Conservation (phyloP, 2,888 invertebrate genomes). For the Bibio marci region DNA sequence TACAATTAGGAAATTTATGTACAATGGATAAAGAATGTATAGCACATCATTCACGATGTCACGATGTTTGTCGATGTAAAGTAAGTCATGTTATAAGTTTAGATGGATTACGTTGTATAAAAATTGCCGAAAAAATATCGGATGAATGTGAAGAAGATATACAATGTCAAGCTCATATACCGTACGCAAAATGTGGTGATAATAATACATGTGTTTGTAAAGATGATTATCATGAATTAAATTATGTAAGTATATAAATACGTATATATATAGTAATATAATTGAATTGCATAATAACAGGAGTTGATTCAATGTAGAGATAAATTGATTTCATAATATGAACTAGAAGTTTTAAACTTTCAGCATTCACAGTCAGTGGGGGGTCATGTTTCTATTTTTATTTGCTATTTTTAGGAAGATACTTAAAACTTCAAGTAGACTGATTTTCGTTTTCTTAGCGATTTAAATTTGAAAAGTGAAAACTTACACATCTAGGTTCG, state of each 20-base stretch:
- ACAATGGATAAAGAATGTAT: conserved; percentile 22
- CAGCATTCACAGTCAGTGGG: too few species aligned
- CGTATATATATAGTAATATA: neutral
- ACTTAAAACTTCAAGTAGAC: too few species aligned
- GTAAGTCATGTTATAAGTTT: conserved; percentile 19
- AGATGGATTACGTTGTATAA: conserved; percentile 19
- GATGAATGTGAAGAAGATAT: conserved; percentile 11
- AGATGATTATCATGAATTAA: conserved; percentile 10
- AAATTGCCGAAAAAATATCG: conserved; percentile 10
- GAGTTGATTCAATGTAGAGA: too few species aligned
- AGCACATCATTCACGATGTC: conserved; percentile 20
- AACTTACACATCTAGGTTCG: too few species aligned
- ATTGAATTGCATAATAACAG: too few species aligned
- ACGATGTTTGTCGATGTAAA: conserved; percentile 20
- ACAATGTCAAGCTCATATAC: conserved; percentile 10
- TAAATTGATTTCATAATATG: too few species aligned
- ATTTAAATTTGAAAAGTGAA: too few species aligned
- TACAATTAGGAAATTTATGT: conserved; percentile 19
- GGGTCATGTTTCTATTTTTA: too few species aligned
- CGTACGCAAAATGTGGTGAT: conserved; percentile 11
- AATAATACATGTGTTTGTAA: conserved; percentile 10
- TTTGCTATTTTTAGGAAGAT: too few species aligned
- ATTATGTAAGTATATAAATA: conserved; percentile 9
- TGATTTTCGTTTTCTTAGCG: too few species aligned
- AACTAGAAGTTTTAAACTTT: too few species aligned